Base-by-base conservation (phyloP, 2,113 vertebrate genomes). In the Corythoichthys intestinalis region DNA sequence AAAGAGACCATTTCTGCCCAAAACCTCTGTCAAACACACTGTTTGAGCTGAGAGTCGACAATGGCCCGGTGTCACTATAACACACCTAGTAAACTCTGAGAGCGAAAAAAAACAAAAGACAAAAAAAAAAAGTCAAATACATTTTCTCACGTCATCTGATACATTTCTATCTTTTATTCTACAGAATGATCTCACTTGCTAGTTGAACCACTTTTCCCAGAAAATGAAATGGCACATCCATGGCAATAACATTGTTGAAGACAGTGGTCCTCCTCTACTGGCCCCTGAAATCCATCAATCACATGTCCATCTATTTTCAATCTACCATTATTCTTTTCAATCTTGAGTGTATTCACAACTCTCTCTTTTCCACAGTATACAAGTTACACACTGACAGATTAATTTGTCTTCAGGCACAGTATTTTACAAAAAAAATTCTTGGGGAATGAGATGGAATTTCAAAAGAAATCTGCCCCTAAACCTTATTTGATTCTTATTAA, bases 241-340 rank as follows among this genome's bases (percentile, higher is more conserved):
- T 60, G 70, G 62, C 80, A 83, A 82, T 86, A 86, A 89, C 85
- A 88, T 86, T 84, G 88, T 87, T 85, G 83, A 87, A 76, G 86
- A 67, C 82, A 82, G 84, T 91, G 88, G 89, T 53, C 17, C 20
- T 6, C 86, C 85, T 77, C 72, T 75, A 76, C 87, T 78, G 75
- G 74, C 85, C 80, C 71, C 76, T 83, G 74, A 74, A 78, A 90
- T 91, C 85, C 85, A 69, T 69, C 73, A 76, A 82, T 80, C 74
- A 68, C 50, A 79, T 72, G 81, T 79, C 80, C 80, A 78, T 78
- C 71, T 66, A 47, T 53, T 69, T 64, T 71, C 80, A 79, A 84
- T 88, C 75, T 83, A 76, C 75, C 70, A 83, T 86, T 81, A 86
- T 53, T 52, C 61, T 73, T 57, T 79, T 54, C 72, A 34, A 69